A percentile compares a stretch with the other conserved stretches of the same genome.
These are phyloP conservation scores for Pteria penguin DNA, from an alignment of 2,888 invertebrate genomes.

Conservation along the genomic window DNA sequence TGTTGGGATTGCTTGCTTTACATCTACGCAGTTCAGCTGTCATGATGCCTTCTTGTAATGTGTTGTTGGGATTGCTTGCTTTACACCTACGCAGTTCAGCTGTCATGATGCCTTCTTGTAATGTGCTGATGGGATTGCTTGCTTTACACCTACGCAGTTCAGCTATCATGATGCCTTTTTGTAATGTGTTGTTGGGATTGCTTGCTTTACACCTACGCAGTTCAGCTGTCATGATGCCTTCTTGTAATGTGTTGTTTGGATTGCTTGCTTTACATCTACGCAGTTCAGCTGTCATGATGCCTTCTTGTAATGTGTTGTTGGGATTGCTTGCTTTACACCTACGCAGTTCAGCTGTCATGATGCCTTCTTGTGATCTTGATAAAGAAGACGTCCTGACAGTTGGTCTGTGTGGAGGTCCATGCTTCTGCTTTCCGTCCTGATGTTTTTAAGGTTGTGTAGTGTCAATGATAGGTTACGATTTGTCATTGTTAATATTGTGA, in stretches of 20 bases:
- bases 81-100: constrained; percentile 54
- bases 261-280: background rate
- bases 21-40: background rate
- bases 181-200: too few relatives aligned
- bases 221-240: constrained; percentile 7
- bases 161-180: constrained; percentile 77
- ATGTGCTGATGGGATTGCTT: background rate
- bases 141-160: constrained; percentile 36
- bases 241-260: background rate
- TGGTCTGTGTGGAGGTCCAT: constrained; percentile 52
- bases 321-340: background rate
- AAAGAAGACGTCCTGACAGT: constrained; percentile 61
- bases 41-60: background rate
- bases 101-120: constrained; percentile 40
- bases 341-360: constrained; percentile 71
- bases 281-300: constrained; percentile 60
- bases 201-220: background rate
- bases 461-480: too few relatives aligned
- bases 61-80: background rate
- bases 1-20: background rate
- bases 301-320: background rate
- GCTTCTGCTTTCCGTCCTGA: constrained; percentile 20
- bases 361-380: constrained; percentile 67
- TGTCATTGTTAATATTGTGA: too few relatives aligned
- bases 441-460: too few relatives aligned